phyloP scores from a whole-genome alignment of 2,113 vertebrate genomes.

The Myotis brandtii region DNA sequence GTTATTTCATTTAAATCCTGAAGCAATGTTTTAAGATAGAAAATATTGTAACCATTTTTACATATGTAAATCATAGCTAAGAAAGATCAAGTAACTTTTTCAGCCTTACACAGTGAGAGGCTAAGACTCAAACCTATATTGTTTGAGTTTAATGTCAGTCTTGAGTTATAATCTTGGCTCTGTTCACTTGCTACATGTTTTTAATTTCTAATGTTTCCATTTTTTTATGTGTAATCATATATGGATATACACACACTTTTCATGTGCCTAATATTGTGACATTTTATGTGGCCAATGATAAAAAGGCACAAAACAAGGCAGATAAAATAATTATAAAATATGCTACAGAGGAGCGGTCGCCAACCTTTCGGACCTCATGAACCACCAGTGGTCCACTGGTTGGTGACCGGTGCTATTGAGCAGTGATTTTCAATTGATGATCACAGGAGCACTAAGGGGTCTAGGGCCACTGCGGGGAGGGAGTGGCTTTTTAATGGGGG shows the following conservation, averaged over 20 bases:
- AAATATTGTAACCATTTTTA: not conserved
- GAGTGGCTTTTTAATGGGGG: not conserved
- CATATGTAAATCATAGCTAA: not conserved
- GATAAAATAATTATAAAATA: not conserved
- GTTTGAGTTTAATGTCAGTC: not conserved
- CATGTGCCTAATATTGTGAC: not conserved
- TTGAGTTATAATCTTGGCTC: not conserved
- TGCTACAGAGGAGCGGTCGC: not conserved
- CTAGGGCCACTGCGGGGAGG: no score
- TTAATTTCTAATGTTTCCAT: not conserved
- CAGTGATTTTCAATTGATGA: slow-evolving; percentile 17
- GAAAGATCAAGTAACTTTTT: not conserved
- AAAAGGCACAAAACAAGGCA: slow-evolving; percentile 10
- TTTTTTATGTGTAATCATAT: not conserved
- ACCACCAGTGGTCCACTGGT: no score
- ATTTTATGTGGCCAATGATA: not conserved
- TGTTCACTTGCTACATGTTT: not conserved
- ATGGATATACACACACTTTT: not conserved
- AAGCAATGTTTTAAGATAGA: not conserved
- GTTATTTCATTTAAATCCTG: slow-evolving; percentile 47
- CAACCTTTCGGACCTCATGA: no score
- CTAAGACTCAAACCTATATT: not conserved
- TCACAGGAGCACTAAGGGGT: not conserved
- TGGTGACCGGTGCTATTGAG: not conserved
- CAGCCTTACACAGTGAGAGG: not conserved